These are phyloP conservation scores for Gallinago paraguaiae DNA, from an alignment of 2,113 vertebrate genomes.

Conservation along the genomic window DNA sequence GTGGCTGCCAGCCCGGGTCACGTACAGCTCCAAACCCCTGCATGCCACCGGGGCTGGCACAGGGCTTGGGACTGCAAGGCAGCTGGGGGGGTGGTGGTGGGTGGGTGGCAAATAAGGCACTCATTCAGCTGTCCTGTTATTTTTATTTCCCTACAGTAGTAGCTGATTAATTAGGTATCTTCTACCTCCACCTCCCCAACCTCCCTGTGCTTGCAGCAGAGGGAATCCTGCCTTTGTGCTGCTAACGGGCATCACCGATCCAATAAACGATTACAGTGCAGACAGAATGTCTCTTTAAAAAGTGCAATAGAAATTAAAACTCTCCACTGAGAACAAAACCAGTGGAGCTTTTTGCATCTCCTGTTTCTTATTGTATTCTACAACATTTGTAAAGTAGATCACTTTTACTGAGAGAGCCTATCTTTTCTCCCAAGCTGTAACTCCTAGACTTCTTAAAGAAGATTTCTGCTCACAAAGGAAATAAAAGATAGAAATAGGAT, in stretches of 20 bases:
- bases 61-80: background rate
- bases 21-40: background rate
- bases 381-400: conserved; percentile 36
- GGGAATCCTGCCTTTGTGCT: background rate
- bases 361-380: conserved; percentile 26
- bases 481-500: conserved; percentile 43
- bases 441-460: conserved; percentile 27
- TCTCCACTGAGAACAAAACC: conserved; percentile 33
- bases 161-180: background rate
- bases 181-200: background rate
- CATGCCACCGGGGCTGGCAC: background rate
- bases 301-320: conserved; percentile 37
- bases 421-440: conserved; percentile 18
- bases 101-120: background rate
- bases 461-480: conserved; percentile 50
- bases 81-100: too few species aligned
- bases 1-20: background rate
- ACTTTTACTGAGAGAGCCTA: background rate
- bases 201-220: background rate
- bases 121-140: background rate
- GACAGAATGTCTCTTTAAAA: background rate
- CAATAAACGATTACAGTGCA: background rate
- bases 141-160: background rate
- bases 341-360: conserved; percentile 10
- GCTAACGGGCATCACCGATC: background rate